Percentiles rank a stretch among this genome's conserved stretches.
Conservation (phyloP, 2,797 vertebrate species). For the Gephyroberyx darwinii region DNA sequence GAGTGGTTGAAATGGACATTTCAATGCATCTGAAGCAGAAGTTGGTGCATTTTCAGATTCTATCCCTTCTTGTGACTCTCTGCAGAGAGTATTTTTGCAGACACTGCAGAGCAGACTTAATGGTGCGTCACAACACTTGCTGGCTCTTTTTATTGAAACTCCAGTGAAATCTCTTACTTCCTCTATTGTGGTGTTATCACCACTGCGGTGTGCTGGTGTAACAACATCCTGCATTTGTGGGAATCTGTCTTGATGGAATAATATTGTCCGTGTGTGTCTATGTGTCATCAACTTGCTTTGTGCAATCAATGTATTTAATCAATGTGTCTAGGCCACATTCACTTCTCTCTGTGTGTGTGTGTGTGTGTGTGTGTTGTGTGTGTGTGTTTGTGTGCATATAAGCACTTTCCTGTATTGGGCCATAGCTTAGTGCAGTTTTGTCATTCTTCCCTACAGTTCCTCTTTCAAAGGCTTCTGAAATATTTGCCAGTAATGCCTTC, state of each 20-base stretch:
- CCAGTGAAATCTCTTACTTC: constrained; percentile 52
- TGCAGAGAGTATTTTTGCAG: constrained; percentile 67
- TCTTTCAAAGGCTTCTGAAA: constrained; percentile 30
- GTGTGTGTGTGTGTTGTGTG: too few species aligned
- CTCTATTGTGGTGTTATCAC: constrained; percentile 10
- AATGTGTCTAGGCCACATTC: background rate
- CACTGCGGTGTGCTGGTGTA: constrained; percentile 15
- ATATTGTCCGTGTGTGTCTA: background rate
- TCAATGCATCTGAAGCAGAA: background rate
- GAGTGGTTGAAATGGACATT: background rate
- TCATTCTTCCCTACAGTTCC: constrained; percentile 16
- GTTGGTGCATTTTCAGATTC: constrained; percentile 22
- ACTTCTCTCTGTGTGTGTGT: background rate
- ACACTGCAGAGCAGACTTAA: constrained; percentile 66
- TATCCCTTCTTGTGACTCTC: constrained; percentile 39
- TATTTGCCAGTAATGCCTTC: constrained; percentile 33
- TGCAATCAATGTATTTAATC: background rate
- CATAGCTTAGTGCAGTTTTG: background rate
- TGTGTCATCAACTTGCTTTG: background rate
- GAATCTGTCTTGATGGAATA: background rate
- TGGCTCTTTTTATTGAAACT: constrained; percentile 36
- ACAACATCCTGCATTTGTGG: constrained; percentile 23
- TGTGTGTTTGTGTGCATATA: background rate
- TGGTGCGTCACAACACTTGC: constrained; percentile 63
- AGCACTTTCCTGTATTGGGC: background rate